Base-by-base conservation (phyloP, 1,140 invertebrate species). In the Teleopsis dalmanni region DNA sequence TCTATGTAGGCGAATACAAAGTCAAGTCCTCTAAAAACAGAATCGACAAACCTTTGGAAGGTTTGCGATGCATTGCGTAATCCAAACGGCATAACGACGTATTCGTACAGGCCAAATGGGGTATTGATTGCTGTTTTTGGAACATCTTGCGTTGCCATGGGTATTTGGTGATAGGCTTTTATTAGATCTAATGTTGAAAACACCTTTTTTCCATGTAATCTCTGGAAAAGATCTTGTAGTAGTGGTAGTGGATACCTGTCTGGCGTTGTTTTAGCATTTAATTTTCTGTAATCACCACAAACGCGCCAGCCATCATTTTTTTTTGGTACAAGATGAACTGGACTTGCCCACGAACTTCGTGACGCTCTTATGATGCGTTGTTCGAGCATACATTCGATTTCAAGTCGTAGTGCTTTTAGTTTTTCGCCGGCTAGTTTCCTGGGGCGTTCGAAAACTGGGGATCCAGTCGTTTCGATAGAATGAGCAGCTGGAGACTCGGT, bases 281-380 rank as follows among this genome's bases (percentile, higher is more conserved):
- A 29, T 13, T 7, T 13, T 13, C 27, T 29, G 13, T 8, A 29
- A 29, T 29, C 27, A 29, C 27, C 27, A 29, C 70, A 74, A 1
- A 70, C 62, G n/a, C 76, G 50, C 59, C 62, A 73, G 5, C 51
- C 51, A 5, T 65, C 65, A 50, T 59, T 52, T 26, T 62, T 59
- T 48, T 78, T 78, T 4, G 60, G 58, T 1, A 66, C 67, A 37
- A 75, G 54, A 34, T 72, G 62, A 14, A 73, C 36, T 13, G 72
- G 66, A 11, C 54, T 60, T 2, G 73, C 57, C 25, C 33, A 34
- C 2, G 45, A 35, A 37, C 47, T 54, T 16, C 56, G 52, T 2
- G 64, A 71, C 2, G 59, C 63, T 37, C 64, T 46, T 11, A 53
- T 44, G 23, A 60, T 56, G 47, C 60, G 60, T 16, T 46, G 14